These are phyloP conservation scores for Cybosia mesomella DNA, from an alignment of 2,888 invertebrate species.

Conservation along the genomic window DNA sequence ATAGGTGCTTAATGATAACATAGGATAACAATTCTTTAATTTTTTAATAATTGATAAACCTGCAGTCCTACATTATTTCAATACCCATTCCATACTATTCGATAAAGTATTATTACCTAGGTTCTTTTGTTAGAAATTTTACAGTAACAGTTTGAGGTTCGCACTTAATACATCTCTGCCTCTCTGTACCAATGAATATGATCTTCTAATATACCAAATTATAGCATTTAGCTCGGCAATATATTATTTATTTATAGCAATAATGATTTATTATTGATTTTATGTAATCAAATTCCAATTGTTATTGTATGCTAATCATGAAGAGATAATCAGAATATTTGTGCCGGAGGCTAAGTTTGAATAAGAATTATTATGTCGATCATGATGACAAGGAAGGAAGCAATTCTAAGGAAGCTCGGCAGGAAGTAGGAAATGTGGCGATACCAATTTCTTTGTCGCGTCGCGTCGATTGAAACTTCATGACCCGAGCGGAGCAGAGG, in stretches of 20 bases:
- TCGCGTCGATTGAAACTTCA: background rate
- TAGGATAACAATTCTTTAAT: too few relatives aligned
- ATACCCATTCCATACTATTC: too few relatives aligned
- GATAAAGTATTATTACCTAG: too few relatives aligned
- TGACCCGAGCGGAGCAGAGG: background rate
- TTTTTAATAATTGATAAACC: too few relatives aligned
- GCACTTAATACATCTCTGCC: too few relatives aligned
- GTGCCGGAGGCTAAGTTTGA: background rate
- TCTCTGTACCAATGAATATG: too few relatives aligned
- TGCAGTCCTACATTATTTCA: too few relatives aligned
- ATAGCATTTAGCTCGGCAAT: background rate
- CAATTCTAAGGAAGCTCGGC: background rate
- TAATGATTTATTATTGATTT: background rate
- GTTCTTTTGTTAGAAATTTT: too few relatives aligned
- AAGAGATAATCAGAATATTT: background rate
- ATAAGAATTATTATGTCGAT: slow-evolving; percentile 2
- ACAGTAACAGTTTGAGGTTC: too few relatives aligned
- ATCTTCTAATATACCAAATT: too few relatives aligned
- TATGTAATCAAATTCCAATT: background rate
- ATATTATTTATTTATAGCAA: background rate
- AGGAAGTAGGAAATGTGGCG: background rate
- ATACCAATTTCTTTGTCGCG: background rate
- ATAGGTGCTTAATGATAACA: too few relatives aligned
- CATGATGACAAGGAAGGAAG: slow-evolving; percentile 7
- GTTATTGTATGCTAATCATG: background rate